phyloP scores from a whole-genome alignment of 2,888 invertebrate species.

The Osedax frankpressi region DNA sequence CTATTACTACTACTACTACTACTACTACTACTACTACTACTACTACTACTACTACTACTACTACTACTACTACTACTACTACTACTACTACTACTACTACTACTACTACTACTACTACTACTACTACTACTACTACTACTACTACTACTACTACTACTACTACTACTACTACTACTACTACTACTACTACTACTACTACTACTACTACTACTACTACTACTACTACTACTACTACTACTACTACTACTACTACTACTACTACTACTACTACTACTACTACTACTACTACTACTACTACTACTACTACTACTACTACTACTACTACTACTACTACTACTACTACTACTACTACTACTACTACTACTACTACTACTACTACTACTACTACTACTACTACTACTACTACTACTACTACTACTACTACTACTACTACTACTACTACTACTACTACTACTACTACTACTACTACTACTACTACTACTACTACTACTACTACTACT shows the following conservation, averaged over 20 bases:
- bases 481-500: too few species aligned
- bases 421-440: too few species aligned
- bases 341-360: too few species aligned
- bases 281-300: slow-evolving; percentile 6
- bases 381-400: too few species aligned
- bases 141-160: background rate
- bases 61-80: background rate
- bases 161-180: background rate
- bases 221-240: background rate
- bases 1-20: background rate
- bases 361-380: too few species aligned
- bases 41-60: background rate
- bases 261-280: background rate
- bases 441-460: too few species aligned
- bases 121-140: background rate
- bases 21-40: background rate
- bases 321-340: background rate
- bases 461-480: too few species aligned
- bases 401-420: too few species aligned
- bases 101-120: background rate
- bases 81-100: background rate
- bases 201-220: background rate
- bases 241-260: background rate
- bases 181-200: background rate
- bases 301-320: slow-evolving; percentile 7